Base-by-base conservation (phyloP, 2,797 vertebrate species). In the Chiroxiphia lanceolata region DNA sequence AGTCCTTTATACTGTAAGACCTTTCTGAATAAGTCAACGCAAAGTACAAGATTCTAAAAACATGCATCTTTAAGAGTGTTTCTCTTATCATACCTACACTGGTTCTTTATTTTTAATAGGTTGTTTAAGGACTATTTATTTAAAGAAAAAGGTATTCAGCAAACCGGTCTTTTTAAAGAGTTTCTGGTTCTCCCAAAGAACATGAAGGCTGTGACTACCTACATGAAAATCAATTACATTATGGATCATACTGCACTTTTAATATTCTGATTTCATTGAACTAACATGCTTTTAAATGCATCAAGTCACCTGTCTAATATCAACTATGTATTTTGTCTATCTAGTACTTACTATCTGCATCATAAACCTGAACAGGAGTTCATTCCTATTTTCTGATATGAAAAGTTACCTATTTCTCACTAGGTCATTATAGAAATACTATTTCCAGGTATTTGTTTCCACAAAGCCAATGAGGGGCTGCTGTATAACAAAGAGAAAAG, bases 41-140 rank as follows among this genome's bases (percentile, higher is more conserved):
- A 68, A 93, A 95, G 51, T 18, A 34, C 59, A 87, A 50, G 45
- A n/a, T 90, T 93, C 65, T 61, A 74, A 85, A 94, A 87, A 38
- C 64, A 48, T 13, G 20, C 38, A 74, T 29, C 56, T 88, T 84
- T 50, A 93, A 77, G 21, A 91, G 59, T 25, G 27, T 57, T 57
- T 87, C 77, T 94, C 63, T 63, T 56, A 6, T 1, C 75, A 74
- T 50, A 72, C 18, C 70, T 69, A 75, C 48, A 56, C 1, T 26
- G 31, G 16, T 71, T 51, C 45, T 94, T 74, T 48, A 17, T 48
- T 94, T 82, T 70, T 22, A 88, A 70, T 10, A 82, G 34, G 56
- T 40, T 77, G 48, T 79, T 86, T 84, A 63, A 64, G 44, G 94
- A 94, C 15, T 26, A 10, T 31, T 88, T 69, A 59, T 85, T 87